A percentile compares a stretch with the other conserved stretches of the same genome.
Conservation (phyloP, 2,888 invertebrate species). For the Nipponacmea schrenckii region DNA sequence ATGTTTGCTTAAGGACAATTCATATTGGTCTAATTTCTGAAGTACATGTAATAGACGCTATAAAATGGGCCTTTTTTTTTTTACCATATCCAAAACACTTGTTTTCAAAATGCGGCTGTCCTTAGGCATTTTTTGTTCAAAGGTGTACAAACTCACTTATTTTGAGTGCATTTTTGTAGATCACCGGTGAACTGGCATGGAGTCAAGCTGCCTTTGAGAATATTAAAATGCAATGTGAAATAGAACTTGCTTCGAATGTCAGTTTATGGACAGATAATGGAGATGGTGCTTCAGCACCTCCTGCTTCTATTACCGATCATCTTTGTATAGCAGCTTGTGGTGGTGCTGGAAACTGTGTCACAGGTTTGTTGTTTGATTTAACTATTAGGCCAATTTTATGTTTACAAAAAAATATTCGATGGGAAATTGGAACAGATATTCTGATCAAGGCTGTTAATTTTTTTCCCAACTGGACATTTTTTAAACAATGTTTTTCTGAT, state of each 20-base stretch:
- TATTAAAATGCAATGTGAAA: slow-evolving; percentile 38
- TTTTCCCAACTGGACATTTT: too few relatives aligned
- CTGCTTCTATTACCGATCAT: slow-evolving; percentile 23
- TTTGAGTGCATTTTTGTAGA: slow-evolving; percentile 18
- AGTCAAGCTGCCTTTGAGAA: slow-evolving; percentile 33
- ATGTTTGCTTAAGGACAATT: too few relatives aligned
- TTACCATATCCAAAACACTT: too few relatives aligned
- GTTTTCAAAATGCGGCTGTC: too few relatives aligned
- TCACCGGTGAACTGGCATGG: slow-evolving; percentile 36
- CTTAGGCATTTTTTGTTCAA: too few relatives aligned
- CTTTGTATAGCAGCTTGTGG: slow-evolving; percentile 42
- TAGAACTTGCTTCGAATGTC: slow-evolving; percentile 34
- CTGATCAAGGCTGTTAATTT: too few relatives aligned
- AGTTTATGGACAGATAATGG: slow-evolving; percentile 31
- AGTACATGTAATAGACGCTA: too few relatives aligned
- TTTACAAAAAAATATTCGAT: not conserved
- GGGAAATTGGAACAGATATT: too few relatives aligned
- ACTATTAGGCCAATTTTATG: not conserved
- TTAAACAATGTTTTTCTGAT: too few relatives aligned
- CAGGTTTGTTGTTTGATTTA: slow-evolving; percentile 34
- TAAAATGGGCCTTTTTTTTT: too few relatives aligned
- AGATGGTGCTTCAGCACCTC: slow-evolving; percentile 21
- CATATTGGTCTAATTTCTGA: too few relatives aligned
- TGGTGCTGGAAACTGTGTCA: slow-evolving; percentile 34
- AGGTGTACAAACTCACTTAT: too few relatives aligned